A percentile compares a stretch with the other conserved stretches of the same genome.
These are phyloP conservation scores for Margarornis squamiger DNA, from an alignment of 2,797 vertebrate species.

Conservation along the genomic window DNA sequence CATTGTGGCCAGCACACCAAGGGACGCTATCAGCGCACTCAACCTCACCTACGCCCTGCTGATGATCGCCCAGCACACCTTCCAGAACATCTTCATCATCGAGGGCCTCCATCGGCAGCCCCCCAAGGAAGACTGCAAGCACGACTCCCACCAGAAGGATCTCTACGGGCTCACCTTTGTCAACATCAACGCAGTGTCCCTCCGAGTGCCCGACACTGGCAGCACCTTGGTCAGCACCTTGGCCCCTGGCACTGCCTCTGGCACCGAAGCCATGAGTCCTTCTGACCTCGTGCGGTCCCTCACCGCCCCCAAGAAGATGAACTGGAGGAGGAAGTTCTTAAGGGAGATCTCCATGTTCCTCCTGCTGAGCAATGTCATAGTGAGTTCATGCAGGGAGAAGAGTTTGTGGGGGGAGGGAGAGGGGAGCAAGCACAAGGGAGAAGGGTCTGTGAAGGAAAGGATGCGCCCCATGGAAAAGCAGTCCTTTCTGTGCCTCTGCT, in stretches of 20 bases:
- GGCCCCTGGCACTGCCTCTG: neutral
- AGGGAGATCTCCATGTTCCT: conserved; percentile 90
- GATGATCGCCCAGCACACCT: conserved; percentile 86
- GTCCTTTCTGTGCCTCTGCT: neutral
- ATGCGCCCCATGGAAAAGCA: neutral
- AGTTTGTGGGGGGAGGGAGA: neutral
- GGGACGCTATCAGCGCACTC: conserved; percentile 77
- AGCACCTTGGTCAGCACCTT: conserved; percentile 24
- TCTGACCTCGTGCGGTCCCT: conserved; percentile 26
- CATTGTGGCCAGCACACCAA: conserved; percentile 78
- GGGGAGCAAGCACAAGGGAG: neutral
- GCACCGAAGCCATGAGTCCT: neutral
- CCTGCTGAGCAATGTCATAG: conserved; percentile 86
- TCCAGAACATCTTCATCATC: conserved; percentile 93
- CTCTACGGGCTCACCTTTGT: conserved; percentile 71
- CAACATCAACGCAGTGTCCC: conserved; percentile 42
- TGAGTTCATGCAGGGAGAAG: conserved; percentile 75
- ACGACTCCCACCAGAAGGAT: conserved; percentile 63
- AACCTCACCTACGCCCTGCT: conserved; percentile 85
- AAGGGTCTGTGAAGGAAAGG: neutral
- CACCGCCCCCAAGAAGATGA: conserved; percentile 24
- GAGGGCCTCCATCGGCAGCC: conserved; percentile 93
- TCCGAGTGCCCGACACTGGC: conserved; percentile 21
- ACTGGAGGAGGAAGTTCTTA: conserved; percentile 87
- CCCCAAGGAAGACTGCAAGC: conserved; percentile 63